Conservation (phyloP, 1,140 invertebrate species). For the Drusus annulatus region DNA sequence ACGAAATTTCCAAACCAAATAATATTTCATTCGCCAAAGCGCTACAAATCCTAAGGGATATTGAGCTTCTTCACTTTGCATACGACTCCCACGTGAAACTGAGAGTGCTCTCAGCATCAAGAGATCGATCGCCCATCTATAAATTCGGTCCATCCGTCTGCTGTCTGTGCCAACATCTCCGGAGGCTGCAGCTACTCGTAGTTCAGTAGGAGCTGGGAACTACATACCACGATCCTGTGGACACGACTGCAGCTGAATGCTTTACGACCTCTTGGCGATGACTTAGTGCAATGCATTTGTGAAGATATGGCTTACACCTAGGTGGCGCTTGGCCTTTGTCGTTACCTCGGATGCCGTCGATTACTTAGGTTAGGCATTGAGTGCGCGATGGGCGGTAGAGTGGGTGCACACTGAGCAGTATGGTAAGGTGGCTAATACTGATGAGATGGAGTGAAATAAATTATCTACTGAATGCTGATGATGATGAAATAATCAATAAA, state of each 20-base stretch:
- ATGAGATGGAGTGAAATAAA: too few relatives aligned
- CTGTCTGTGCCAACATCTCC: conserved; percentile 16
- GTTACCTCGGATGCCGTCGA: neutral
- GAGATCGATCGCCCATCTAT: conserved; percentile 17
- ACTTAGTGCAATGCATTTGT: conserved; percentile 8
- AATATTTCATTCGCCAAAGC: neutral
- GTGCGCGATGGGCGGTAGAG: neutral
- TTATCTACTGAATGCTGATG: too few relatives aligned
- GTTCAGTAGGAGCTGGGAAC: neutral
- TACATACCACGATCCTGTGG: conserved; percentile 8
- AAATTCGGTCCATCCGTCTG: neutral
- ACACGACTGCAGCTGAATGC: conserved; percentile 46
- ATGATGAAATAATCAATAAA: too few relatives aligned
- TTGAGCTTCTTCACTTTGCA: conserved; percentile 1
- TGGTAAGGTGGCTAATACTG: too few relatives aligned
- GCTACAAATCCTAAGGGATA: neutral
- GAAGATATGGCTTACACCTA: conserved; percentile 6
- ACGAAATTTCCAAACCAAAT: too few relatives aligned
- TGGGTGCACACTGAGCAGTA: too few relatives aligned
- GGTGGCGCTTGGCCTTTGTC: neutral
- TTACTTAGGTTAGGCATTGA: neutral
- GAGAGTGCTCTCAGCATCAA: conserved; percentile 11
- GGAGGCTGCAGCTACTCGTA: neutral
- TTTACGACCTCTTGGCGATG: conserved; percentile 52
- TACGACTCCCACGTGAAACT: neutral